phyloP scores from a whole-genome alignment of 92 coral and sea anemone species.

The Palythoa grandis region DNA sequence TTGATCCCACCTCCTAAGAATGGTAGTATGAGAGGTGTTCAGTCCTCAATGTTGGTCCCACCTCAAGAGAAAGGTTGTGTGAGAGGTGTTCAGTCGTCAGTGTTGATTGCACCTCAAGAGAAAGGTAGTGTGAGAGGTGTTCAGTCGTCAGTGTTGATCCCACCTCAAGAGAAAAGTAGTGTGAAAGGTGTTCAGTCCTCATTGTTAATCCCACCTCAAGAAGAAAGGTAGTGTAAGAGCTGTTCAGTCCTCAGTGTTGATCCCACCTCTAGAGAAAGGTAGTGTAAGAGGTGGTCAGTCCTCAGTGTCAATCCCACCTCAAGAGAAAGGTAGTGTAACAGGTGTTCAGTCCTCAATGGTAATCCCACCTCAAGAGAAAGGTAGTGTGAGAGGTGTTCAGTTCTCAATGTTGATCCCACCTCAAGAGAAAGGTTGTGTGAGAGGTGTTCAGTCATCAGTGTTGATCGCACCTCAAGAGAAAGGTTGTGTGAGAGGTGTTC shows the following conservation, averaged over 20 bases:
- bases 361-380: constrained; percentile 90
- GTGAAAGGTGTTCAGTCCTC: constrained; percentile 93
- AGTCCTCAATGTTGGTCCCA: constrained; percentile 82
- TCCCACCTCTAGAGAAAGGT: constrained; percentile 91
- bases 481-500: constrained; percentile 12
- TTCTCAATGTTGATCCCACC: constrained; percentile 80
- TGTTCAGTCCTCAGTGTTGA: too few species aligned
- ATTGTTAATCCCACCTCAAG: constrained; percentile 86
- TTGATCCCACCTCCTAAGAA: constrained; percentile 93
- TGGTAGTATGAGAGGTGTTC: constrained; percentile 14
- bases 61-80: constrained; percentile 82
- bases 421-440: constrained; percentile 82
- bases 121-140: too few species aligned
- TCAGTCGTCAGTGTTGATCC: constrained; percentile 87
- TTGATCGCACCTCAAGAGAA: constrained; percentile 93
- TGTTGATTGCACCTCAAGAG: constrained; percentile 89
- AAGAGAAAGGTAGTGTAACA: constrained; percentile 81
- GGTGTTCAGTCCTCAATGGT: constrained; percentile 87
- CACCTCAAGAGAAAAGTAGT: too few species aligned
- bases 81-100: constrained; percentile 77
- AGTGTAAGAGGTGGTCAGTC: constrained; percentile 91
- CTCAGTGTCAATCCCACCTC: constrained; percentile 83
- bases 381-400: constrained; percentile 38
- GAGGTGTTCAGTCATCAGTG: constrained; percentile 82
- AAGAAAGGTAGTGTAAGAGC: constrained; percentile 70